Evolutionary conservation across 2,113 vertebrate species (phyloP).

Genomic region (Peromyscus leucopus): DNA sequence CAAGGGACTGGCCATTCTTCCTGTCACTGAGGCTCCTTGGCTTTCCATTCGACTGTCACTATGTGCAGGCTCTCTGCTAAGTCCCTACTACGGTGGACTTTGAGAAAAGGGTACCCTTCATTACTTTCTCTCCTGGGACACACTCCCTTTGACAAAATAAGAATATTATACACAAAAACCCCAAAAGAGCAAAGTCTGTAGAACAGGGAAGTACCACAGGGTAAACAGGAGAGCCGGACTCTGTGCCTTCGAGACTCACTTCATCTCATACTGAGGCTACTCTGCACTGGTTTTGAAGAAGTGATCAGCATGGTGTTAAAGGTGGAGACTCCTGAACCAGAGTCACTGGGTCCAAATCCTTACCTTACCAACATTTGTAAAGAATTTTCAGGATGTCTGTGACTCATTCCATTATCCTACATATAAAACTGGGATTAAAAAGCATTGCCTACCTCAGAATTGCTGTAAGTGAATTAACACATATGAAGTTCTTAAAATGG

Average conservation of each 20-base stretch:
- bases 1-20: neutral
- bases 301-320: neutral
- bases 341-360: neutral
- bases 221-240: neutral
- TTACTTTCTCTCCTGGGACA: neutral
- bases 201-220: neutral
- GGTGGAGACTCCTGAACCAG: neutral
- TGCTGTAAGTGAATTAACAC: neutral
- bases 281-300: neutral
- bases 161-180: neutral
- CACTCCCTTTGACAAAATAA: neutral
- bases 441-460: neutral
- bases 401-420: neutral
- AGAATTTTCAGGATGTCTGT: neutral
- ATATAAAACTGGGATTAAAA: neutral
- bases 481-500: neutral
- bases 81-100: neutral
- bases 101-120: neutral
- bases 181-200: neutral
- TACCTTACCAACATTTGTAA: neutral
- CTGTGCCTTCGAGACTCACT: neutral
- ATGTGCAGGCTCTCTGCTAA: neutral
- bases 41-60: neutral
- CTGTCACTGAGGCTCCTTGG: neutral
- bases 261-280: rapidly evolving